Percentiles rank a stretch among this genome's conserved stretches.
phyloP scores from a whole-genome alignment of 2,797 vertebrate genomes.

The Pempheris klunzingeri region DNA sequence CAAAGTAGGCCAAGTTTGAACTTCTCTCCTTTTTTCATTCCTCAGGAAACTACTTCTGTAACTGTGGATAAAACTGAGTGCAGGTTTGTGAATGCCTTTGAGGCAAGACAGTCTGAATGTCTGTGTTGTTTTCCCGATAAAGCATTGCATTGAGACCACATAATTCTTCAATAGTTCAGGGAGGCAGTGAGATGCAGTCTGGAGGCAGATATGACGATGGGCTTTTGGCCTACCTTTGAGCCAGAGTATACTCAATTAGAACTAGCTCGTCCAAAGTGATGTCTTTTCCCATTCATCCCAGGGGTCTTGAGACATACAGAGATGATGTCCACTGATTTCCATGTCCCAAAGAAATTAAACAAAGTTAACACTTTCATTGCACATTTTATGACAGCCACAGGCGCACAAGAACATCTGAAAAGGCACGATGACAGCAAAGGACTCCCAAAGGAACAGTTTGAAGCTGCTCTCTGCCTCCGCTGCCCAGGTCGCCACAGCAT shows the following conservation, averaged over 20 bases:
- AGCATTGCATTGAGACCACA: neutral
- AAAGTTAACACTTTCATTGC: conserved; percentile 57
- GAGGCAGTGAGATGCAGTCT: neutral
- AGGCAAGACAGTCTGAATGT: neutral
- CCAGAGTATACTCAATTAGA: neutral
- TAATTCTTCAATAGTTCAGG: neutral
- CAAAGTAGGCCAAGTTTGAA: neutral
- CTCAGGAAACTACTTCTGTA: neutral
- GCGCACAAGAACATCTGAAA: conserved; percentile 47
- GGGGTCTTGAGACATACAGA: conserved; percentile 44
- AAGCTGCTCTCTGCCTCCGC: conserved; percentile 42
- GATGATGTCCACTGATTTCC: conserved; percentile 60
- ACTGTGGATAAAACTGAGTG: neutral
- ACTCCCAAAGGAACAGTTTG: conserved; percentile 57
- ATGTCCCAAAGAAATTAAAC: conserved; percentile 58
- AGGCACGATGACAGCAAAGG: conserved; percentile 52
- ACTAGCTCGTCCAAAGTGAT: neutral
- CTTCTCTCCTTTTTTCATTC: neutral
- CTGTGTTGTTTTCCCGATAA: neutral
- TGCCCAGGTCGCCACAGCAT: conserved; percentile 45
- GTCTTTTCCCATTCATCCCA: conserved; percentile 15
- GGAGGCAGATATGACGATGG: neutral
- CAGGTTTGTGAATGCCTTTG: neutral
- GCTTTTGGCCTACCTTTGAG: neutral
- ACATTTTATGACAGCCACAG: conserved; percentile 55